These are phyloP conservation scores for Meiosimyza decipiens DNA, from an alignment of 2,888 invertebrate species.

Conservation along the genomic window DNA sequence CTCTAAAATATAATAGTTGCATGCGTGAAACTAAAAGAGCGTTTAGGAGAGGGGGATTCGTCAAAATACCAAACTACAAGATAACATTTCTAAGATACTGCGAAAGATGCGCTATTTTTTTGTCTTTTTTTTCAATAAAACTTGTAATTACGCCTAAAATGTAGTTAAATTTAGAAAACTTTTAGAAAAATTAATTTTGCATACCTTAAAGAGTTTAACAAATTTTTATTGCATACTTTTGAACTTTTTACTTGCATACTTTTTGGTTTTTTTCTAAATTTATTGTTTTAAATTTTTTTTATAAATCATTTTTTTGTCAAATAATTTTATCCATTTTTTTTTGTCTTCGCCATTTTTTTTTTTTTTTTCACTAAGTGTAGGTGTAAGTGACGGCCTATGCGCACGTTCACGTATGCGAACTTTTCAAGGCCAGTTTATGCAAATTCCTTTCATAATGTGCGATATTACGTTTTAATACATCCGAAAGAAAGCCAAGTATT, in stretches of 20 bases:
- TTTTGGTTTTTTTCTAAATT: not conserved
- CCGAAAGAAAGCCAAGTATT: conserved; percentile 96
- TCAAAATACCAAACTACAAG: no score
- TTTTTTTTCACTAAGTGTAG: no score
- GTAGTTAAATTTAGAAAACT: no score
- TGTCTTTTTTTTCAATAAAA: no score
- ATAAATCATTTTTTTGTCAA: not conserved
- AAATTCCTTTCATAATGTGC: conserved; percentile 82
- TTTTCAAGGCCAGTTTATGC: conserved; percentile 55
- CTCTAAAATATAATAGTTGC: no score
- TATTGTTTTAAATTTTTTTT: not conserved
- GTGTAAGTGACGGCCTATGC: no score
- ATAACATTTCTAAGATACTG: no score
- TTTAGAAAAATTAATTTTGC: no score
- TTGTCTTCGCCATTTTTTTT: conserved; percentile 37
- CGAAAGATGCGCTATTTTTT: no score
- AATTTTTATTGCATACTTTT: not conserved
- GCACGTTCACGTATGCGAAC: conserved; percentile 41
- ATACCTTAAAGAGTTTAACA: no score
- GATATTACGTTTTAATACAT: conserved; percentile 96
- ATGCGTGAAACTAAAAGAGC: not conserved
- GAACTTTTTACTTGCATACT: not conserved
- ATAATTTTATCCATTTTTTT: conserved; percentile 22
- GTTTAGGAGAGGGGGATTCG: not conserved
- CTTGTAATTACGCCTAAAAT: no score